A percentile compares a stretch with the other conserved stretches of the same genome.
Conservation (phyloP, 2,888 invertebrate species). For the Tipula vernalis region DNA sequence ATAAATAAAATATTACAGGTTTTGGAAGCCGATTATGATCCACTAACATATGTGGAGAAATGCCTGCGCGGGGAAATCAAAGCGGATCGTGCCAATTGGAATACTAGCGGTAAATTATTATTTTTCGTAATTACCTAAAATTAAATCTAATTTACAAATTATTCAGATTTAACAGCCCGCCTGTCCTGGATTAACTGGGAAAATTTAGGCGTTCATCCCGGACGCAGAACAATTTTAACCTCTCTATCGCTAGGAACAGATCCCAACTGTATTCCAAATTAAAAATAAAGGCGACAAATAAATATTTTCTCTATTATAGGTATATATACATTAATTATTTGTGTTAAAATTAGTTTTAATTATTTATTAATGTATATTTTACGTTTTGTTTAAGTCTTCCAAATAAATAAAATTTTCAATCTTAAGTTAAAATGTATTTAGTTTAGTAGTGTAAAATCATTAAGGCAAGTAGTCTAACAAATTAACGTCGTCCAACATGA, state of each 20-base stretch:
- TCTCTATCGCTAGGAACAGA: conserved; percentile 69
- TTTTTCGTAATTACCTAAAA: conserved; percentile 5
- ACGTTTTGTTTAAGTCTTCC: not conserved
- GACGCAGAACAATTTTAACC: conserved; percentile 68
- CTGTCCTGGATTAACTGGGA: conserved; percentile 99
- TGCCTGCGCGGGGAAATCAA: conserved; percentile 82
- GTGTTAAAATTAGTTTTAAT: not conserved
- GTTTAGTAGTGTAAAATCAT: not conserved
- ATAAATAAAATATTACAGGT: conserved; percentile 36
- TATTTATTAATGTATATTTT: not conserved
- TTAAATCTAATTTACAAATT: conserved; percentile 7
- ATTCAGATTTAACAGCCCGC: conserved; percentile 82
- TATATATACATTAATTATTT: not conserved
- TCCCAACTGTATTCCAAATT: conserved; percentile 24
- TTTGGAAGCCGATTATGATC: conserved; percentile 77
- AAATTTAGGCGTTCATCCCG: conserved; percentile 88
- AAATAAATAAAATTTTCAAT: not conserved
- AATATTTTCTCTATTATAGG: not conserved
- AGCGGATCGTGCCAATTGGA: conserved; percentile 84
- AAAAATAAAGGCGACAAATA: not conserved
- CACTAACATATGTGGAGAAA: conserved; percentile 85
- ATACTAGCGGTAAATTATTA: conserved; percentile 74
- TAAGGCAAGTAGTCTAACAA: not conserved
- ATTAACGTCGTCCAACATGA: not conserved
- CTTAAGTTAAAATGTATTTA: not conserved